Percentiles rank a stretch among this genome's conserved stretches.
Conservation (phyloP, 2,113 vertebrate genomes). For the Neofelis nebulosa region DNA sequence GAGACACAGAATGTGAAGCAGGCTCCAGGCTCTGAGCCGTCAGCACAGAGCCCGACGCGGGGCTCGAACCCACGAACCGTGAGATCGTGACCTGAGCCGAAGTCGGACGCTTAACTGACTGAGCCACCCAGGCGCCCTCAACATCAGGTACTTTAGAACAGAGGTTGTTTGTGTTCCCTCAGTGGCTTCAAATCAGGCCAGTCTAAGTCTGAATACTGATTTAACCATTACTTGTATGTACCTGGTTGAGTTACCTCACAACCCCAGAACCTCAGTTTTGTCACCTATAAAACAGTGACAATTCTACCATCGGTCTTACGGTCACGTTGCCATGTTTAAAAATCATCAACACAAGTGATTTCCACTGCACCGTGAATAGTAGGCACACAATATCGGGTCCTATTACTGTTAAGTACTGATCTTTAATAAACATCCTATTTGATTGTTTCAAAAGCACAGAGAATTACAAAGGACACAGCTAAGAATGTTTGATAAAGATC, state of each 20-base stretch:
- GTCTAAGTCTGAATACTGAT: not conserved
- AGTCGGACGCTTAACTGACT: too few relatives aligned
- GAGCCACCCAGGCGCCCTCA: not conserved
- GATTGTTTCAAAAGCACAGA: not conserved
- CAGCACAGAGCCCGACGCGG: too few relatives aligned
- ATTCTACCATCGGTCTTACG: not conserved
- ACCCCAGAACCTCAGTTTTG: not conserved
- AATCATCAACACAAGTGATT: not conserved
- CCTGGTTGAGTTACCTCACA: not conserved
- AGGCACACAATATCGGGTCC: not conserved
- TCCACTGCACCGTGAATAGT: not conserved
- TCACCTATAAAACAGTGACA: not conserved
- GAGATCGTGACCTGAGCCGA: too few relatives aligned
- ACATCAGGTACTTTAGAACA: constrained; percentile 13
- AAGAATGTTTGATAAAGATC: not conserved
- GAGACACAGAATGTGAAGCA: too few relatives aligned
- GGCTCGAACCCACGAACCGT: too few relatives aligned
- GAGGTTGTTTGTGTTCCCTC: not conserved
- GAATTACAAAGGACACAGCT: not conserved
- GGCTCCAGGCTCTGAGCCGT: too few relatives aligned
- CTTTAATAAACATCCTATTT: not conserved
- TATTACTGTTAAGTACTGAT: not conserved
- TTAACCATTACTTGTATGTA: not conserved
- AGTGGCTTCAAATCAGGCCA: constrained; percentile 1
- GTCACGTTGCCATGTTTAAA: not conserved